Base-by-base conservation (phyloP, 2,888 invertebrate species). In the Dasysyrphus tricinctus region DNA sequence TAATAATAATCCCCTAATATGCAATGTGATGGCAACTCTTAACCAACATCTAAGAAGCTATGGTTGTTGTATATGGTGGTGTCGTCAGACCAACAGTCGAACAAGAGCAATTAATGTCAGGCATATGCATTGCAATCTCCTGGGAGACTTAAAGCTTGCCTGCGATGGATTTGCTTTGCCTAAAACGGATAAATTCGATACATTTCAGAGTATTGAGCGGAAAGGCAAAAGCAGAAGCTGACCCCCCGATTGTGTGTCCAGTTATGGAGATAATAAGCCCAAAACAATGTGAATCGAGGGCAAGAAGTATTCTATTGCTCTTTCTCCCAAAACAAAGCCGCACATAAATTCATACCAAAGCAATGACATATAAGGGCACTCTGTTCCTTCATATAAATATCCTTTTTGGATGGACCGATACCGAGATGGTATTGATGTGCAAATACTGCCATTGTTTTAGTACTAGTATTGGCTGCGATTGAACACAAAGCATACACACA, bases 91-190 rank as follows among this genome's bases (percentile, higher is more conserved):
- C 47, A 54, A 54, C 73, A 69, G 39, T 69, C 77, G 67, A 56
- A 85, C 84, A 85, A 76, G 84, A 77, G 80, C 85, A 85, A 85
- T 85, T 85, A 80, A 77, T 80, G 85, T 85, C 80, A 85, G 74
- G 69, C 73, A 80, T 85, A 85, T 77, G 80, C 74, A 85, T 85
- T 61, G 74, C 85, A 80, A 77, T 77, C 77, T 69, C 34, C 54
- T 73, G 80, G 65, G 69, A 57, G 77, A 77, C 73, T 70, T 80
- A 85, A 74, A 69, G 54, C 77, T 39, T 54, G 73, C 65, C 67
- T 44, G 80, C 85, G 77, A 85, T 80, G 80, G 85, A 85, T 80
- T 73, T 80, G 34, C 77, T 67, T 24, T 77, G 49, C 77, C n/a
- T n/a, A 67, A 80, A 69, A 24, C 24, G 67, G 80, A 78, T 84